phyloP scores from a whole-genome alignment of 1,140 invertebrate species.

The Aethina tumida region DNA sequence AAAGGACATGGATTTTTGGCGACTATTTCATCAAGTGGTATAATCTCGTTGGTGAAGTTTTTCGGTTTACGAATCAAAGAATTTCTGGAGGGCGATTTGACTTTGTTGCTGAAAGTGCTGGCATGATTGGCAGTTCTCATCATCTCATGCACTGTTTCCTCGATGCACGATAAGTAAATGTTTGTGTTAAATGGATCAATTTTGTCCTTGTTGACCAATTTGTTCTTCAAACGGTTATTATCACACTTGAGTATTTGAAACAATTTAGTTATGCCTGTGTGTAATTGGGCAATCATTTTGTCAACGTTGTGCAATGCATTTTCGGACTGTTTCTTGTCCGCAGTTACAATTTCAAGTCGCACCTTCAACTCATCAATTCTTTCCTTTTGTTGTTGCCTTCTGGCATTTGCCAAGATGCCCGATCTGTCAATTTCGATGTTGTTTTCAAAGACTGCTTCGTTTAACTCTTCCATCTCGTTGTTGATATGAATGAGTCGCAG shows the following conservation, averaged over 20 bases:
- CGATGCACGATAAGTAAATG: too few relatives aligned
- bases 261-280: conserved; percentile 46
- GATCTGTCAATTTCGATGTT: conserved; percentile 35
- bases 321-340: conserved; percentile 38
- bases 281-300: conserved; percentile 39
- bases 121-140: too few relatives aligned
- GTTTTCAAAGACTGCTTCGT: conserved; percentile 21
- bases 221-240: conserved; percentile 56
- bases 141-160: too few relatives aligned
- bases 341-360: conserved; percentile 34
- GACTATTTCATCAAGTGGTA: conserved; percentile 24
- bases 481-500: conserved; percentile 89
- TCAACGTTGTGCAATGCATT: conserved; percentile 40
- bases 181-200: conserved; percentile 3
- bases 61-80: too few relatives aligned
- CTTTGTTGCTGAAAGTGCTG: too few relatives aligned
- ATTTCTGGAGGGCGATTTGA: too few relatives aligned
- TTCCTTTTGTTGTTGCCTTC: conserved; percentile 40
- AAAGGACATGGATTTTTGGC: conserved; percentile 27
- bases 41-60: too few relatives aligned
- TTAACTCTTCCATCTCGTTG: conserved; percentile 62
- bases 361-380: conserved; percentile 35
- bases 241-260: conserved; percentile 54
- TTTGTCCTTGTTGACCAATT: conserved; percentile 41
- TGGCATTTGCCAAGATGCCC: conserved; percentile 36